Conservation (phyloP, 2,888 invertebrate genomes). For the Notocelia uddmanniana region DNA sequence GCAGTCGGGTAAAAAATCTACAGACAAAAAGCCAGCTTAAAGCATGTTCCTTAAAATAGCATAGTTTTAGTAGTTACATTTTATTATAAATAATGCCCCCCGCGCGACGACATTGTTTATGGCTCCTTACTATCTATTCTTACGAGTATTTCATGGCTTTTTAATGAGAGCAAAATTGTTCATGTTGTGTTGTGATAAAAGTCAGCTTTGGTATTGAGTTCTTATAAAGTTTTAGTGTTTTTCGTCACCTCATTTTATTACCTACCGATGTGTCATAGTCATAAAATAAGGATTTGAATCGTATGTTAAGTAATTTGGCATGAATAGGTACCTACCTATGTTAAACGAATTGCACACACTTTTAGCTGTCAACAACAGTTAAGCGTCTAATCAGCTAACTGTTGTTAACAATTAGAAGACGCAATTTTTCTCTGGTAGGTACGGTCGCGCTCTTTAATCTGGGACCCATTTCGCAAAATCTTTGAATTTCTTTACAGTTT, state of each 20-base stretch:
- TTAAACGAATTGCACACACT: too few relatives aligned
- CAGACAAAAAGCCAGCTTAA: too few relatives aligned
- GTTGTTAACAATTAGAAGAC: too few relatives aligned
- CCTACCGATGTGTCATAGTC: background rate
- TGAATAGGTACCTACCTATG: too few relatives aligned
- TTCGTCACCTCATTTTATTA: background rate
- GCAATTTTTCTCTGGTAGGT: too few relatives aligned
- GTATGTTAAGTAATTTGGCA: background rate
- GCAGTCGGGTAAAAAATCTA: too few relatives aligned
- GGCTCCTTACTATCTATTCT: background rate
- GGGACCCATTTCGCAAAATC: too few relatives aligned
- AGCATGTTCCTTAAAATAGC: background rate
- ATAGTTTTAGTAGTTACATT: slow-evolving; percentile 10
- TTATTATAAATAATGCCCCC: background rate
- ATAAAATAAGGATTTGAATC: background rate
- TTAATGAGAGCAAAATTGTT: slow-evolving; percentile 3
- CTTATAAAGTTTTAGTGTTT: background rate
- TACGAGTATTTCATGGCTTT: slow-evolving; percentile 15
- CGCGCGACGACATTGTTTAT: background rate
- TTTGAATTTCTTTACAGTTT: too few relatives aligned
- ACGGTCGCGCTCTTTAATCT: too few relatives aligned
- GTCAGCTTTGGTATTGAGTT: background rate
- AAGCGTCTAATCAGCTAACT: too few relatives aligned
- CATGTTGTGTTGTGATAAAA: background rate
- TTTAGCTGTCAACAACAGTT: too few relatives aligned